A percentile compares a stretch with the other conserved stretches of the same genome.
phyloP scores from a whole-genome alignment of 1,140 invertebrate species.

The Drosophila nebulosa region DNA sequence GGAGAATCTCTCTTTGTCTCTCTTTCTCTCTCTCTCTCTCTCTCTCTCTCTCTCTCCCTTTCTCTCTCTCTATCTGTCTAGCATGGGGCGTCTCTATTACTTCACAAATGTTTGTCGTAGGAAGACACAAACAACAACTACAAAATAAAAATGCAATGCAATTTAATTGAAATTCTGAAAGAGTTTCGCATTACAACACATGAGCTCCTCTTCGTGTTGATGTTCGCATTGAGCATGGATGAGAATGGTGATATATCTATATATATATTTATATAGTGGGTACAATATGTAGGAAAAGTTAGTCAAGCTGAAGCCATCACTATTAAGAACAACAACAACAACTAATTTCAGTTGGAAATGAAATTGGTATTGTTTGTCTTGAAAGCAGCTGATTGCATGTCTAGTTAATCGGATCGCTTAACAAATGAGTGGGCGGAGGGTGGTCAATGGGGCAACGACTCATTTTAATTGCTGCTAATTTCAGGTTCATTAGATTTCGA shows the following conservation, averaged over 20 bases:
- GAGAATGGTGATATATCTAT: not conserved
- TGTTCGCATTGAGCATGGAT: not conserved
- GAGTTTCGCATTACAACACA: conserved; percentile 51
- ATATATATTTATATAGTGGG: not conserved
- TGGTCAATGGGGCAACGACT: not conserved
- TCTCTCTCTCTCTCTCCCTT: too few species aligned
- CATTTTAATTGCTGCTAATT: conserved; percentile 13
- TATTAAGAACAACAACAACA: not conserved
- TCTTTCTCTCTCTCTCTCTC: not conserved
- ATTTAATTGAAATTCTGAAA: conserved; percentile 59
- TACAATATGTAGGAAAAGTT: not conserved
- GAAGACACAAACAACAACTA: conserved; percentile 7
- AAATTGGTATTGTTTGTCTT: conserved; percentile 13
- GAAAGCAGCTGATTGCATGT: conserved; percentile 16
- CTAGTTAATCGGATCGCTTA: not conserved
- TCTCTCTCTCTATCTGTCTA: not conserved
- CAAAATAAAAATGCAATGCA: conserved; percentile 36
- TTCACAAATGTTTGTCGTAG: conserved; percentile 46
- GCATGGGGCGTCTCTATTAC: not conserved
- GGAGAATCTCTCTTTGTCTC: not conserved
- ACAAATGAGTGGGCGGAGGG: not conserved
- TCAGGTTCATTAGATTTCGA: not conserved
- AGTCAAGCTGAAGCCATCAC: not conserved
- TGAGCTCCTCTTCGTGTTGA: not conserved
- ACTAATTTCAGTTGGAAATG: conserved; percentile 2